Base-by-base conservation (phyloP, 2,888 invertebrate species). In the Synanthedon vespiformis region DNA sequence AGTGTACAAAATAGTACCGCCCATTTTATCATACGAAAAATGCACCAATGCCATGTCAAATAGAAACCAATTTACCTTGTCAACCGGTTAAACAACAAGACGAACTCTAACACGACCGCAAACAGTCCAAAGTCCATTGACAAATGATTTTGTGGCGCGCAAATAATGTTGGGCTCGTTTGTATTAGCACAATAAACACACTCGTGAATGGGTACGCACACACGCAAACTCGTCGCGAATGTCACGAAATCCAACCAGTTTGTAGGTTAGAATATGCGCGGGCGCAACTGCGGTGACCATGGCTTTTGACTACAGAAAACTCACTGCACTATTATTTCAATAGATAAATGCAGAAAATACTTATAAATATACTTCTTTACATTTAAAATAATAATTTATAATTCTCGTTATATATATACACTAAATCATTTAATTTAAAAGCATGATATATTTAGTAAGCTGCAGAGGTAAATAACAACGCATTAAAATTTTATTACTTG, bases 231-330 rank as follows among this genome's bases (percentile, higher is more conserved):
- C 48, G 59, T 53, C 62, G 59, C 67, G 72, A 79, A 77, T 85
- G 85, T 85, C 86, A 85, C 85, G 82, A 86, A 85, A 85, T 83
- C 78, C 68, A 80, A 73, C 75, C 67, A 70, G 83, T 82, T 85
- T 84, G 79, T 86, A 86, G 86, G 86, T 84, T 86, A 83, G 75
- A 77, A 62, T 65, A 69, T 74, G 83, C 80, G 83, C 80, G 70
- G 67, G 80, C 80, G 81, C 77, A 18, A 63, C 56, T 67, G 53
- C 56, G 60, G 72, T 71, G 68, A 57, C 83, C 70, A 77, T 68
- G 67, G 54, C 51, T 57, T 16, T 44, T 5, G 44, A 44, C 10
- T 34, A 10, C 34, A 0, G 10, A 8, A 34, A 34, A 34, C 34
- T 34, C 34, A 34, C 34, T 2, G 8, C 10, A 34, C 22, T 1